Base-by-base conservation (phyloP, 1,140 invertebrate genomes). In the Drosophila murphyi region DNA sequence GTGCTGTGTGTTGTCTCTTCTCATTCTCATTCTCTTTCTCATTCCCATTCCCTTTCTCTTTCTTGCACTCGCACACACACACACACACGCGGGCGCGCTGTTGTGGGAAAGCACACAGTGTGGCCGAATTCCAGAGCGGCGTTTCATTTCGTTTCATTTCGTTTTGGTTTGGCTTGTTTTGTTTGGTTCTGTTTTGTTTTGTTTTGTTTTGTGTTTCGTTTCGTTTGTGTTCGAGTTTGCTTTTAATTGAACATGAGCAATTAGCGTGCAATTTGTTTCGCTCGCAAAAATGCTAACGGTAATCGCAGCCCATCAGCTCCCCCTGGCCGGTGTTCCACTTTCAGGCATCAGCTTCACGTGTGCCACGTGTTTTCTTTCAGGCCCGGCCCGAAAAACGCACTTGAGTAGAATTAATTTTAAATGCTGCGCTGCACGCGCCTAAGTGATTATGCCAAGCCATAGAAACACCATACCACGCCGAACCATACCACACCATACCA, bases 321-420 rank as follows among this genome's bases (percentile, higher is more conserved):
- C 47, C 3, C 28, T 31, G 1, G 3, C 35, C 4, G 20, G 20
- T 20, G 28, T 20, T 2, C 8, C 60, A 45, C 20, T 52, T 56
- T 29, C 31, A 34, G 34, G 34, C 34, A 34, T 4, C 34, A 5
- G 52, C 10, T 56, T 56, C 65, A 71, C 78, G 62, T 82, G 72
- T 72, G 86, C 86, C 86, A 89, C 86, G 87, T 87, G 78, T 68
- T 81, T 51, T 67, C 59, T 43, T 41, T 41, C 34, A 34, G 50
- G 29, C 31, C 10, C 59, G 76, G 59, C 77, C 76, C 5, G 7
- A 43, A 80, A 82, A 91, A 86, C 87, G 87, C 88, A 89, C 83
- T 91, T 91, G 81, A 90, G 90, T 83, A 80, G 90, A 90, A 91
- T 92, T 91, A 91, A 91, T 91, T 91, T 91, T 80, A 91, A 91